phyloP scores from a whole-genome alignment of 2,113 vertebrate genomes.

The Coptodon rendalli region DNA sequence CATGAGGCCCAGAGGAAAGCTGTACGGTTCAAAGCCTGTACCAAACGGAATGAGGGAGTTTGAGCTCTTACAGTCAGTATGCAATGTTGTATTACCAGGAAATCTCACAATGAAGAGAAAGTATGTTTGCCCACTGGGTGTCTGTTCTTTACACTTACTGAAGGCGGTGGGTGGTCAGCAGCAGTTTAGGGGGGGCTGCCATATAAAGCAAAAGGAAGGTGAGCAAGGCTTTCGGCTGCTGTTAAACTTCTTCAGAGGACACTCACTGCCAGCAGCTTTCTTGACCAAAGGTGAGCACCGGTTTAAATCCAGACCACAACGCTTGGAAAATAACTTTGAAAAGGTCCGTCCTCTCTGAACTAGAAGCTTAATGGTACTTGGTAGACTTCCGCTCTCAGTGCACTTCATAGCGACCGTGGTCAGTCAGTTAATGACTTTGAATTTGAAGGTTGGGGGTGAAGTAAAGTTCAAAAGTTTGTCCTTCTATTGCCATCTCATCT shows the following conservation, averaged over 20 bases:
- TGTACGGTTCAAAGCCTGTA: neutral
- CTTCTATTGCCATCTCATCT: neutral
- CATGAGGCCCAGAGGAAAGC: neutral
- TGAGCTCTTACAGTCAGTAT: neutral
- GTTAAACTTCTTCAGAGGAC: neutral
- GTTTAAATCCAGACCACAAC: neutral
- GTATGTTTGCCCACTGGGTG: neutral
- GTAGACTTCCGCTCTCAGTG: neutral
- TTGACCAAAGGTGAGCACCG: neutral
- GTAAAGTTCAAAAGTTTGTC: constrained; percentile 12
- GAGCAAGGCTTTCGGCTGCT: neutral
- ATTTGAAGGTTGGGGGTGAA: neutral
- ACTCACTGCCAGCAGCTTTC: neutral
- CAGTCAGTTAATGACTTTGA: neutral
- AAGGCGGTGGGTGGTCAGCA: neutral
- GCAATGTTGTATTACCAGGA: neutral
- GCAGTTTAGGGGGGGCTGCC: neutral
- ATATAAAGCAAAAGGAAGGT: neutral
- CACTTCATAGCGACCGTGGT: neutral
- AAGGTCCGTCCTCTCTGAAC: neutral
- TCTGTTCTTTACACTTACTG: neutral
- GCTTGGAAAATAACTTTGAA: neutral
- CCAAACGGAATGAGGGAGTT: neutral
- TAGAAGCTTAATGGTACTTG: neutral
- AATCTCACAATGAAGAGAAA: neutral